Percentiles rank a stretch among this genome's conserved stretches.
These are phyloP conservation scores for Brachynemurus nebulosus DNA, from an alignment of 2,888 invertebrate genomes.

Conservation along the genomic window DNA sequence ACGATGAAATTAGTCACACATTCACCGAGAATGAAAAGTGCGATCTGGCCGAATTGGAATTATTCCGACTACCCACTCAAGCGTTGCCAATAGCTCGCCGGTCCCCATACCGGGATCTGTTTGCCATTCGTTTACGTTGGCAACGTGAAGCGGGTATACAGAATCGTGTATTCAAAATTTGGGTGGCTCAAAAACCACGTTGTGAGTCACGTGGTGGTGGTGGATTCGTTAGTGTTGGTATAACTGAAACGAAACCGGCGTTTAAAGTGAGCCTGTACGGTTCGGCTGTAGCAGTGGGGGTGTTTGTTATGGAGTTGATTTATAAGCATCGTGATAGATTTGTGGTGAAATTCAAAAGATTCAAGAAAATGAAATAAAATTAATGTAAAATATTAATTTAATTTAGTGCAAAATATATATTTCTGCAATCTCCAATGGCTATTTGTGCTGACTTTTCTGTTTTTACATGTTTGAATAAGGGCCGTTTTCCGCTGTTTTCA, in stretches of 20 bases:
- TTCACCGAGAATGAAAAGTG: slow-evolving; percentile 49
- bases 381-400: too few relatives aligned
- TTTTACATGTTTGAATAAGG: too few relatives aligned
- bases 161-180: slow-evolving; percentile 34
- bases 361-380: too few relatives aligned
- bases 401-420: too few relatives aligned
- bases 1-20: slow-evolving; percentile 44
- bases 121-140: slow-evolving; percentile 40
- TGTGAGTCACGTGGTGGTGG: slow-evolving; percentile 33
- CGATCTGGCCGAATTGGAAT: slow-evolving; percentile 41
- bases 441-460: too few relatives aligned
- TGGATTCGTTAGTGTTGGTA: slow-evolving; percentile 34
- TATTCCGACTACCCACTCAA: slow-evolving; percentile 41
- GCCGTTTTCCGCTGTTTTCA: too few relatives aligned
- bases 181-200: slow-evolving; percentile 40
- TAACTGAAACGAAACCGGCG: neutral
- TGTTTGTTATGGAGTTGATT: too few relatives aligned
- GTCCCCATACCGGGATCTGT: slow-evolving; percentile 43
- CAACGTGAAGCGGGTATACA: slow-evolving; percentile 44
- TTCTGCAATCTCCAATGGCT: too few relatives aligned
- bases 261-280: neutral
- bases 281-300: too few relatives aligned
- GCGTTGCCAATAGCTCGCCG: slow-evolving; percentile 38
- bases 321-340: too few relatives aligned
- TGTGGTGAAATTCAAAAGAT: too few relatives aligned